Evolutionary conservation across 2,797 vertebrate species (phyloP).

Genomic region (Coccyzus lansbergi): DNA sequence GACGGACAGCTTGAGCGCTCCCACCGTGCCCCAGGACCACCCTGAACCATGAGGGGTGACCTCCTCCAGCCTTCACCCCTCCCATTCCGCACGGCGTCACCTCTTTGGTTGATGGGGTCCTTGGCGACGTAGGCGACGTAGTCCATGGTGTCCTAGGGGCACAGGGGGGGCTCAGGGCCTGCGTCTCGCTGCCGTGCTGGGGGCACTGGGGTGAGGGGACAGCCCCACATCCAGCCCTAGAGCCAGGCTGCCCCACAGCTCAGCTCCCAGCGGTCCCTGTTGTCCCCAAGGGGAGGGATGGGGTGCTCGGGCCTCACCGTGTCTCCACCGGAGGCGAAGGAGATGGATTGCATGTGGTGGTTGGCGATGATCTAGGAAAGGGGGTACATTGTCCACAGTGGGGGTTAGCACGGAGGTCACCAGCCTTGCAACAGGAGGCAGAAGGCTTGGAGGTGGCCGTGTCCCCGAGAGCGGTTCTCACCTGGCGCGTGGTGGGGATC

Average conservation of each 20-base stretch:
- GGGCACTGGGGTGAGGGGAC: fast-evolving
- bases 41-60: neutral
- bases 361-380: slow-evolving; percentile 89
- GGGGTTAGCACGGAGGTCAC: fast-evolving
- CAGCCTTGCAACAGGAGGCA: fast-evolving
- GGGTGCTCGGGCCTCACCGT: slow-evolving; percentile 78
- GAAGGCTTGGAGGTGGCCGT: neutral
- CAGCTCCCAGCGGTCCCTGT: fast-evolving
- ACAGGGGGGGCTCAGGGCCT: neutral
- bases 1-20: fast-evolving
- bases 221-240: fast-evolving
- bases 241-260: fast-evolving
- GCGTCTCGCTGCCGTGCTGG: fast-evolving
- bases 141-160: slow-evolving; percentile 89
- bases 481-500: slow-evolving; percentile 92
- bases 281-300: neutral
- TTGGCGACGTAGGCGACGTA: slow-evolving; percentile 98
- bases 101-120: slow-evolving; percentile 98
- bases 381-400: fast-evolving
- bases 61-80: neutral
- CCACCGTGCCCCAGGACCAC: fast-evolving
- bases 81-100: slow-evolving; percentile 69
- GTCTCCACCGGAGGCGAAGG: slow-evolving; percentile 95
- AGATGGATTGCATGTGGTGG: slow-evolving; percentile 99
- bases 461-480: slow-evolving; percentile 4